A percentile compares a stretch with the other conserved stretches of the same genome.
Evolutionary conservation across 2,113 vertebrate genomes (phyloP).

Genomic region (Lophotis ruficrista): DNA sequence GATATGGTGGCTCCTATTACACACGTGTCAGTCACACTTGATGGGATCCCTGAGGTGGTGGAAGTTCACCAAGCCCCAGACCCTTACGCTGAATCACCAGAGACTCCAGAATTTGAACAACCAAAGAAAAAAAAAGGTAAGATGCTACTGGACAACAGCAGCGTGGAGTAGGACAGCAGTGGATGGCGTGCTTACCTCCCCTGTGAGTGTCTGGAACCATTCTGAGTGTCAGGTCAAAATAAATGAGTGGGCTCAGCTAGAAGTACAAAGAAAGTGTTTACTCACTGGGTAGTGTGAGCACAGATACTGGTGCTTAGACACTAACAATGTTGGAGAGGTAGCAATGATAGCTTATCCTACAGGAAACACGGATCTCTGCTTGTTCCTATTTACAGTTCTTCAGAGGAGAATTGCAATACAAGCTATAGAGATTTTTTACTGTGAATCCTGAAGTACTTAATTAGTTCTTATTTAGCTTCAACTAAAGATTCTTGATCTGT

Average conservation of each 20-base stretch:
- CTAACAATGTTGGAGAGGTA: not conserved
- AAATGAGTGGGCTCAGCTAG: not conserved
- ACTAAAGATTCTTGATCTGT: not conserved
- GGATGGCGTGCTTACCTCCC: rapidly evolving
- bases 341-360: not conserved
- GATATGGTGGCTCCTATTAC: conserved; percentile 84
- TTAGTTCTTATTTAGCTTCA: not conserved
- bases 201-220: not conserved
- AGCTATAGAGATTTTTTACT: not conserved
- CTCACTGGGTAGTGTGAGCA: not conserved
- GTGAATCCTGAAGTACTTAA: not conserved
- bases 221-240: not conserved
- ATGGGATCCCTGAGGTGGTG: conserved; percentile 84
- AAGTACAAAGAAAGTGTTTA: not conserved
- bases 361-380: not conserved
- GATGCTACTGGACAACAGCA: not conserved
- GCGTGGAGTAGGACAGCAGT: not conserved
- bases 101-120: conserved; percentile 77
- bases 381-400: not conserved
- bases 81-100: conserved; percentile 70
- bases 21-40: conserved; percentile 86
- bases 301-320: not conserved
- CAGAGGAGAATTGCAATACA: not conserved
- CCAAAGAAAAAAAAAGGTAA: conserved; percentile 90
- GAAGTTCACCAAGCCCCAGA: conserved; percentile 79